Evolutionary conservation across 2,797 vertebrate species (phyloP), one percentile per base, ranked within the genome.

Genomic region (Manis pentadactyla): DNA sequence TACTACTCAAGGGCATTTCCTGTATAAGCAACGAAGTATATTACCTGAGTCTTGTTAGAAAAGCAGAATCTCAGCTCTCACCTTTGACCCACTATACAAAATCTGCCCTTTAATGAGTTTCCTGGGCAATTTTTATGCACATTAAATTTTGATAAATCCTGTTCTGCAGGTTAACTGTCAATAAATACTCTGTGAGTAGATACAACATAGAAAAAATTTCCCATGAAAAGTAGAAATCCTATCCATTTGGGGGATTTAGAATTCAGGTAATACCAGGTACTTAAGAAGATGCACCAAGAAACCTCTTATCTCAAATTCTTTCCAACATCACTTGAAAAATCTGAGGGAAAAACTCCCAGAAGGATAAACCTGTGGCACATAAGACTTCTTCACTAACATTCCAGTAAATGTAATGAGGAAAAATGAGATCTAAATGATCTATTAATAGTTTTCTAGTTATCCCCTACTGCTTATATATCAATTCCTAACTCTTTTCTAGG

Each of bases 231-330:
- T 55, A 82, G 15, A 92, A 77, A 5, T 77, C 31, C 27, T 14
- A 0, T 55, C 23, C 61, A 2, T 51, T 34, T 27, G 1, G 13
- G 14, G 9, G 13, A 83, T 39, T 9, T 90, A 78, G 12, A 53
- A 49, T 37, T 88, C 75, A 64, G 8, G 82, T 63, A 59, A 73
- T 73, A 87, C 19, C 79, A 74, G 37, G 23, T 63, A 79, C 0
- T 46, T 12, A 17, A 83, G 46, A 94, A 18, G 42, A 55, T 11
- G 31, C 4, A 17, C 3, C 4, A 53, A 64, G 79, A 15, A 63
- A 81, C 21, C 74, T 97, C 87, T 51, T 66, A 31, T 81, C 83
- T 87, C 61, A 96, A 74, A 74, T 68, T 93, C 61, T 85, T 77
- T 39, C 34, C 19, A 81, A 25, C 14, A 93, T 90, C 42, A 64